phyloP scores from a whole-genome alignment of 2,888 invertebrate genomes.

The Geophilus truncorum region DNA sequence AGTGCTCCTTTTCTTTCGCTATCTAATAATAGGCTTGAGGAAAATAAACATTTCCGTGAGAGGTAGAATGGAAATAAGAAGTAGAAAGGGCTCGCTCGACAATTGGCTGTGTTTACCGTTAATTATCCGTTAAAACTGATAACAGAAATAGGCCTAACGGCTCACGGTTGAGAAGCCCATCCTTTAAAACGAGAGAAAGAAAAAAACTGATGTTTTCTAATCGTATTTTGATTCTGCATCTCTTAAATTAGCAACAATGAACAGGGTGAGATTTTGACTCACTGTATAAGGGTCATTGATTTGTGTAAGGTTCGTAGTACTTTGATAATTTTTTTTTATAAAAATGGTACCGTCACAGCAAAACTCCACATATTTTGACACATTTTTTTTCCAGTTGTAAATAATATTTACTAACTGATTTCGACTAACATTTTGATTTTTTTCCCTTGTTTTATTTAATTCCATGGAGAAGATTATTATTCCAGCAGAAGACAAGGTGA shows the following conservation, averaged over 20 bases:
- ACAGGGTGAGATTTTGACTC: not conserved
- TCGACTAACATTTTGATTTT: conserved; percentile 4
- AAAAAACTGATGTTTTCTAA: not conserved
- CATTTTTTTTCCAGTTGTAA: not conserved
- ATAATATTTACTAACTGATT: not conserved
- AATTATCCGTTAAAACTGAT: not conserved
- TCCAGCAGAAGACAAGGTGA: conserved; percentile 27
- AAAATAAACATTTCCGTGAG: conserved; percentile 21
- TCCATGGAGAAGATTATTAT: conserved; percentile 21
- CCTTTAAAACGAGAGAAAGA: not conserved
- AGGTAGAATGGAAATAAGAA: not conserved
- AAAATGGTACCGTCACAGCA: not conserved
- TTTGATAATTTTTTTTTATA: not conserved
- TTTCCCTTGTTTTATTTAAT: not conserved
- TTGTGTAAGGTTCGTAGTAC: not conserved
- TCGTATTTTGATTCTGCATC: not conserved
- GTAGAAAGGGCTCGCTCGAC: not conserved
- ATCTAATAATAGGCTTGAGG: not conserved
- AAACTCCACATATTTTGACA: too few relatives aligned
- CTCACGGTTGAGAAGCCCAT: conserved; percentile 18
- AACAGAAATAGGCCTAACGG: not conserved
- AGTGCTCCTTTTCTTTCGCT: conserved; percentile 22
- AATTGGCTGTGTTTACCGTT: not conserved
- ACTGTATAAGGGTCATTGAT: not conserved
- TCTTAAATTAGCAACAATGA: not conserved